Evolutionary conservation across 1,140 invertebrate species (phyloP).

Genomic region (Leptinotarsa undecemlineata): DNA sequence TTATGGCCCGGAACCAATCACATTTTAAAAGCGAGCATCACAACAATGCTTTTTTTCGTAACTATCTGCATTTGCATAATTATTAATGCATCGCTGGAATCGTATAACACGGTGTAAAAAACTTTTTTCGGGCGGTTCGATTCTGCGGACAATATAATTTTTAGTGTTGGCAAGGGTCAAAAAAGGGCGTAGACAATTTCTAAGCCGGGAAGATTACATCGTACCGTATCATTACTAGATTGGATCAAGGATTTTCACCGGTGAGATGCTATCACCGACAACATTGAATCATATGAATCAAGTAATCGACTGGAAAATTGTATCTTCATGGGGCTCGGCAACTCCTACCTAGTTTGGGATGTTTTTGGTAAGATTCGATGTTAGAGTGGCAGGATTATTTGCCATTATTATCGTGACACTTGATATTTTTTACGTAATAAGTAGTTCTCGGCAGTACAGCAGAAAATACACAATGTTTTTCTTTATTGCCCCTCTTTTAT

Average conservation of each 20-base stretch:
- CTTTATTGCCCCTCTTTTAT: no score
- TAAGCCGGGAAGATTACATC: conserved; percentile 12
- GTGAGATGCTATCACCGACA: not conserved
- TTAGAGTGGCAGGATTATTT: no score
- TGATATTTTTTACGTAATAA: no score
- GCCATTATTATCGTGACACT: no score
- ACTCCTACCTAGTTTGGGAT: not conserved
- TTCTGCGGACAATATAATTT: conserved; percentile 24
- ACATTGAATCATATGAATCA: not conserved
- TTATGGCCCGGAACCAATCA: conserved; percentile 26
- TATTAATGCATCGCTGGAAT: conserved; percentile 18
- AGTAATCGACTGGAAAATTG: not conserved
- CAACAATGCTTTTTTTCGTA: conserved; percentile 19
- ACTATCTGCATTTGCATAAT: conserved; percentile 24
- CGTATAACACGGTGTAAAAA: conserved; percentile 6
- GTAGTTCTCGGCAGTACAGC: no score
- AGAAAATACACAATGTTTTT: no score
- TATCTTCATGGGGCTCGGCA: no score
- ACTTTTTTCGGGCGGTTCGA: conserved; percentile 13
- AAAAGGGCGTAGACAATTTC: conserved; percentile 19
- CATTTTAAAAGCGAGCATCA: conserved; percentile 22
- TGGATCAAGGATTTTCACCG: conserved; percentile 8
- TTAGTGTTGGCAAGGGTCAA: conserved; percentile 21
- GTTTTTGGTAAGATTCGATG: not conserved
- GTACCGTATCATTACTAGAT: conserved; percentile 16